These are phyloP conservation scores for Hypomecis atomaria DNA, from an alignment of 2,888 invertebrate species.

Conservation along the genomic window DNA sequence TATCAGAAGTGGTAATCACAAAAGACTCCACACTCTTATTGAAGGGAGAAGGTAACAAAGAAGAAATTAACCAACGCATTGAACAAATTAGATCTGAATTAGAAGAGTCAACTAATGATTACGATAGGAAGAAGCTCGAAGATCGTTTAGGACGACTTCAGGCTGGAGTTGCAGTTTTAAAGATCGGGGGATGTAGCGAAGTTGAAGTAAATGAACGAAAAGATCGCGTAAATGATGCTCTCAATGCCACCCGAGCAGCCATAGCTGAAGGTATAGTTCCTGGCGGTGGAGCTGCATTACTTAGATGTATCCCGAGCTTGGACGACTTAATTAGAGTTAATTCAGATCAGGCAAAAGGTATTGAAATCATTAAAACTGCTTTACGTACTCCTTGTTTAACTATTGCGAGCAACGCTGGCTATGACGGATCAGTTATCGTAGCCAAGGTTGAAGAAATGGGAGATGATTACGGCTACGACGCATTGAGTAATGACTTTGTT, in stretches of 20 bases:
- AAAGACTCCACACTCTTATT: slow-evolving; percentile 94
- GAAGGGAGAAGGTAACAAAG: slow-evolving; percentile 89
- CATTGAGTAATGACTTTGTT: slow-evolving; percentile 93
- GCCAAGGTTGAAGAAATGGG: slow-evolving; percentile 92
- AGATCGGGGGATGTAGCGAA: slow-evolving; percentile 94
- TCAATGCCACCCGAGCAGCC: slow-evolving; percentile 97
- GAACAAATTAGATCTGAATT: slow-evolving; percentile 93
- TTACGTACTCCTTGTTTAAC: slow-evolving; percentile 94
- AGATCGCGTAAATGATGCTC: slow-evolving; percentile 96
- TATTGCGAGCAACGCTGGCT: slow-evolving; percentile 96
- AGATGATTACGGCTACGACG: slow-evolving; percentile 94
- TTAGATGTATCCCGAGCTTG: slow-evolving; percentile 91
- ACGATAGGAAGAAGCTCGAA: slow-evolving; percentile 95
- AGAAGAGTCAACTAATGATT: slow-evolving; percentile 91
- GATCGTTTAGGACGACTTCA: slow-evolving; percentile 95
- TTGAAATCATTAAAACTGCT: slow-evolving; percentile 93
- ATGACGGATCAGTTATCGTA: slow-evolving; percentile 94
- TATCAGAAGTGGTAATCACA: slow-evolving; percentile 95
- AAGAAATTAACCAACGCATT: slow-evolving; percentile 90
- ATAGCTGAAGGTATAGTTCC: slow-evolving; percentile 98
- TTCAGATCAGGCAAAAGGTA: slow-evolving; percentile 90
- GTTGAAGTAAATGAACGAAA: slow-evolving; percentile 98
- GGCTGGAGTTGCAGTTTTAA: slow-evolving; percentile 90
- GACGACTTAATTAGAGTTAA: slow-evolving; percentile 87
- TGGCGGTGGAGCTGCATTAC: slow-evolving; percentile 95